Evolutionary conservation across 2,113 vertebrate genomes (phyloP), one percentile per base, ranked within the genome.

Genomic region (Poecilia latipinna): DNA sequence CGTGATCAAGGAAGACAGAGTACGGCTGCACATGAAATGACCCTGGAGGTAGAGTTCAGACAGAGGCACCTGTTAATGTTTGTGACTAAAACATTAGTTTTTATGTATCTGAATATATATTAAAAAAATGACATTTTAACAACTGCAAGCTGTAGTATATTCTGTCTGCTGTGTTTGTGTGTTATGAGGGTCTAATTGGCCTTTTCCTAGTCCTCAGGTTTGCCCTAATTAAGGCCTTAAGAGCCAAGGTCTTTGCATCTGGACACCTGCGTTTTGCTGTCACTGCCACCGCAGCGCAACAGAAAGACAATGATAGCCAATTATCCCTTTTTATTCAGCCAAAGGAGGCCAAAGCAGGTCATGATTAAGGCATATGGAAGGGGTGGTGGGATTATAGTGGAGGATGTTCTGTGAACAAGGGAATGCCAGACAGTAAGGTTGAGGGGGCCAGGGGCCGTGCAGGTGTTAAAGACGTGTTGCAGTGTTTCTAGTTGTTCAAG

Each of bases 181-280:
- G 11, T 1, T 91, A 76, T 61, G 82, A 80, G 93, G 62, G 35
- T 91, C 92, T 96, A 96, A 95, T 95, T 95, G 93, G 91, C 93
- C 92, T 94, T 94, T 93, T 95, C 92, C 83, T 90, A 90, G 94
- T 95, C 93, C 71, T 86, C 84, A 93, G 91, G 94, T 96, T 95
- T 91, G 91, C 92, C 94, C 92, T 96, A 96, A 96, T 96, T 95
- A 95, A 95, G 91, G 88, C 82, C 93, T 90, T 90, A 90, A 94
- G 92, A 89, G 83, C 57, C 26, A 7, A 70, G 91, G 91, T 73
- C 89, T 75, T 83, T 94, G 91, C 94, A 94, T 94, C 94, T 96
- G 95, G 94, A 94, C 95, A 94, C 91, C 92, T 91, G 91, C 91
- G 89, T 93, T 93, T 70, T 70, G 89, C 87, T 80, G 80, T 82